Conservation (phyloP, 1,140 invertebrate genomes). For the Metopolophium dirhodum region DNA sequence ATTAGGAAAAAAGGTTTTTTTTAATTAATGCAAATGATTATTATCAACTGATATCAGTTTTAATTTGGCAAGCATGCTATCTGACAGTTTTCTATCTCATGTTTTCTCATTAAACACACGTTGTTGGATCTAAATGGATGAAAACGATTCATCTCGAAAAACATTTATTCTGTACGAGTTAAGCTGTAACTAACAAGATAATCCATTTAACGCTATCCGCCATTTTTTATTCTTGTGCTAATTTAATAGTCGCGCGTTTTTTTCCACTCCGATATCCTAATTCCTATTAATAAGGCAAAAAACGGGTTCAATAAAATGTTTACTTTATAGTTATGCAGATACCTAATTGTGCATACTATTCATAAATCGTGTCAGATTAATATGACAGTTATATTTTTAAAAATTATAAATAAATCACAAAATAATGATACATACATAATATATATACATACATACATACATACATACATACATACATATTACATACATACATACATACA, state of each 20-base stretch:
- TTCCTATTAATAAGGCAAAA: constrained; percentile 10
- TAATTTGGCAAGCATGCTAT: background rate
- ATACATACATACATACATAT: too few relatives aligned
- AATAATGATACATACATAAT: too few relatives aligned
- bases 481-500: too few relatives aligned
- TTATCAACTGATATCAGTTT: background rate
- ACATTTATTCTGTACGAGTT: constrained; percentile 28
- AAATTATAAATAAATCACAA: background rate
- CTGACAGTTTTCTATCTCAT: background rate
- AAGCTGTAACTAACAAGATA: constrained; percentile 40
- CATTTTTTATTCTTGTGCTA: constrained; percentile 2
- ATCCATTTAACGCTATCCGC: constrained; percentile 20
- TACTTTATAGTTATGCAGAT: background rate
- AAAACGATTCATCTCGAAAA: constrained; percentile 41
- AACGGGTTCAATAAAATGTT: background rate
- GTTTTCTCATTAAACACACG: constrained; percentile 36
- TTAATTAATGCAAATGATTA: background rate
- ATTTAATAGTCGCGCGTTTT: background rate
- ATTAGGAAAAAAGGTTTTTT: background rate
- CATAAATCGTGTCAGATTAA: background rate
- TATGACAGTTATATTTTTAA: background rate
- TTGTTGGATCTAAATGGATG: background rate
- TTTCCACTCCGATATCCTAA: constrained; percentile 8
- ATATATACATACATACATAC: too few relatives aligned
- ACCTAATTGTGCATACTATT: background rate